Evolutionary conservation across 2,797 vertebrate genomes (phyloP).

Genomic region (Siniperca scherzeri): DNA sequence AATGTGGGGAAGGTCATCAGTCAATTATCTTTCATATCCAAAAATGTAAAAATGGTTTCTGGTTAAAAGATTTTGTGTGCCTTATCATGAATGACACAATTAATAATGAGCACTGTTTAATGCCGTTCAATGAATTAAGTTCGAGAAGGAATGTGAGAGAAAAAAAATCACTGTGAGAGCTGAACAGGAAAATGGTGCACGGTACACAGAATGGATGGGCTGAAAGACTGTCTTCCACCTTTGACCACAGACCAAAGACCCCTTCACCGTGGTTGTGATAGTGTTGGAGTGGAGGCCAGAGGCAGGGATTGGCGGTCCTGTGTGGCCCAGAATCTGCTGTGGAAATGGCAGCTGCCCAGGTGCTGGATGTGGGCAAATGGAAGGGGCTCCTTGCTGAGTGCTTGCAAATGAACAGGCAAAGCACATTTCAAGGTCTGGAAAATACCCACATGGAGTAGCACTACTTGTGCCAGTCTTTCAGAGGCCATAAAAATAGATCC

Average conservation of each 20-base stretch:
- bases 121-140: neutral
- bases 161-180: neutral
- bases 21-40: neutral
- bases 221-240: slow-evolving; percentile 9
- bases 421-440: slow-evolving; percentile 30
- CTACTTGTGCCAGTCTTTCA: neutral
- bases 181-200: neutral
- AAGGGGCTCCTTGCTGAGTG: slow-evolving; percentile 17
- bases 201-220: neutral
- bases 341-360: slow-evolving; percentile 38
- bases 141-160: neutral
- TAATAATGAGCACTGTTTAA: neutral
- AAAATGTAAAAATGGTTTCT: neutral
- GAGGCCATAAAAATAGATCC: neutral
- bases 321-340: slow-evolving; percentile 35
- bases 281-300: slow-evolving; percentile 17
- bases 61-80: neutral
- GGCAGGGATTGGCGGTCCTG: slow-evolving; percentile 1
- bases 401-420: slow-evolving; percentile 38
- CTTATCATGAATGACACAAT: neutral
- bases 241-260: slow-evolving; percentile 4
- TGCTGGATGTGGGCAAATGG: slow-evolving; percentile 10
- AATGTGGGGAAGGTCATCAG: neutral
- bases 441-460: slow-evolving; percentile 17
- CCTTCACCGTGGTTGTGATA: slow-evolving; percentile 4